A percentile compares a stretch with the other conserved stretches of the same genome.
These are phyloP conservation scores for Galleria mellonella DNA, from an alignment of 1,140 invertebrate genomes.

Conservation along the genomic window DNA sequence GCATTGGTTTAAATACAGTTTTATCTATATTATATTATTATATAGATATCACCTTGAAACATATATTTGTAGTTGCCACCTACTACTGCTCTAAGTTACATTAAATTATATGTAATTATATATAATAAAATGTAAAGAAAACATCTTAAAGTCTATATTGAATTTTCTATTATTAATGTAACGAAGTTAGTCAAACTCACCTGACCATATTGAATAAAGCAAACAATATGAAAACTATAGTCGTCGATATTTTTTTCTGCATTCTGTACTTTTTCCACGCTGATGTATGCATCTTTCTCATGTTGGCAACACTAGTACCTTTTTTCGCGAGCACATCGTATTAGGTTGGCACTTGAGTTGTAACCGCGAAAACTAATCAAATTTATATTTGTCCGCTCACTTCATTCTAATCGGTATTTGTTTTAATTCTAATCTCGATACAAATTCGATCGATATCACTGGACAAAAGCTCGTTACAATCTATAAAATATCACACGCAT, in stretches of 20 bases:
- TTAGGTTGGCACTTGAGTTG: slow-evolving; percentile 34
- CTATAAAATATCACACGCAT: not conserved
- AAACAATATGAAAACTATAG: slow-evolving; percentile 46
- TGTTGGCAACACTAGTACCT: slow-evolving; percentile 62
- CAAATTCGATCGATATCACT: too few relatives aligned
- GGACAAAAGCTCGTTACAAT: too few relatives aligned
- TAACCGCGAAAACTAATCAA: slow-evolving; percentile 17
- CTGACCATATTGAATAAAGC: slow-evolving; percentile 54
- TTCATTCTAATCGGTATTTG: not conserved
- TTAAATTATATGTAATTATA: too few relatives aligned
- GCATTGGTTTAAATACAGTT: too few relatives aligned
- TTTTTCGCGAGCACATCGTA: slow-evolving; percentile 50
- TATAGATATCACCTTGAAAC: too few relatives aligned
- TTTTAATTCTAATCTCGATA: not conserved
- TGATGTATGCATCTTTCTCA: slow-evolving; percentile 27
- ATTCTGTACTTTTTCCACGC: slow-evolving; percentile 26
- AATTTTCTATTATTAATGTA: not conserved
- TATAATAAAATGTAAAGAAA: too few relatives aligned
- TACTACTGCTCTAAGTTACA: too few relatives aligned
- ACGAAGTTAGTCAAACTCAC: slow-evolving; percentile 26
- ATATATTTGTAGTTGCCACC: too few relatives aligned
- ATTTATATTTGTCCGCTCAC: not conserved
- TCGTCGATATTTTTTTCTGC: slow-evolving; percentile 34
- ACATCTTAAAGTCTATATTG: too few relatives aligned
- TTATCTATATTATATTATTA: too few relatives aligned